Evolutionary conservation across 2,888 invertebrate genomes (phyloP).

Genomic region (Synergus gifuensis): DNA sequence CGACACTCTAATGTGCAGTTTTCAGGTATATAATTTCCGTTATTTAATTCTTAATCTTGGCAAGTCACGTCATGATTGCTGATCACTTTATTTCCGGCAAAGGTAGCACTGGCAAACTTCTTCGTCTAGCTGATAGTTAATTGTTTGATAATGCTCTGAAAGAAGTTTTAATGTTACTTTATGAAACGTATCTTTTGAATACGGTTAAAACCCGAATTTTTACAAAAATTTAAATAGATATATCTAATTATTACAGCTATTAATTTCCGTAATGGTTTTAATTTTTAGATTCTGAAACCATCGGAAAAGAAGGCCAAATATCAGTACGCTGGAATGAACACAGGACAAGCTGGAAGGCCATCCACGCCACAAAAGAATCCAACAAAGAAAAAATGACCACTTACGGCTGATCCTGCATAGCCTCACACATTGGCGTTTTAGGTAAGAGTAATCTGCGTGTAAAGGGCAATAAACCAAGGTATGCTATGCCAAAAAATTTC

Average conservation of each 20-base stretch:
- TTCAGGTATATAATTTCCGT: constrained; percentile 87
- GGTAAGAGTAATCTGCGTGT: constrained; percentile 31
- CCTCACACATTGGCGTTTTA: constrained; percentile 74
- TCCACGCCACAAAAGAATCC: constrained; percentile 90
- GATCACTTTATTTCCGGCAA: neutral
- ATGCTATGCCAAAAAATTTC: neutral
- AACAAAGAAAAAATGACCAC: constrained; percentile 83
- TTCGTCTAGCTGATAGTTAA: constrained; percentile 29
- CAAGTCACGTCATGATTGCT: neutral
- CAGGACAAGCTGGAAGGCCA: constrained; percentile 82
- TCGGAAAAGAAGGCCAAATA: constrained; percentile 99
- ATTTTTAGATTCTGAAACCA: constrained; percentile 94
- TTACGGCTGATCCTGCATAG: constrained; percentile 71
- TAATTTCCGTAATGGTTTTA: neutral
- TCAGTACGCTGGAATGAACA: constrained; percentile 94
- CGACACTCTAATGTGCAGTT: constrained; percentile 99
- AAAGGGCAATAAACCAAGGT: constrained; percentile 5
- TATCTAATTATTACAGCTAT: neutral
- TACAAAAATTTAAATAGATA: neutral
- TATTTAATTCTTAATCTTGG: neutral
- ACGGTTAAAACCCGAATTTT: neutral
- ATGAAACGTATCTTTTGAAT: neutral
- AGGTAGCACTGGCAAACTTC: neutral
- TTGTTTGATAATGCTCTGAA: constrained; percentile 31
- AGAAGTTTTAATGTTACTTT: neutral